A percentile compares a stretch with the other conserved stretches of the same genome.
Conservation (phyloP, 2,888 invertebrate genomes). For the Allophyes oxyacanthae region DNA sequence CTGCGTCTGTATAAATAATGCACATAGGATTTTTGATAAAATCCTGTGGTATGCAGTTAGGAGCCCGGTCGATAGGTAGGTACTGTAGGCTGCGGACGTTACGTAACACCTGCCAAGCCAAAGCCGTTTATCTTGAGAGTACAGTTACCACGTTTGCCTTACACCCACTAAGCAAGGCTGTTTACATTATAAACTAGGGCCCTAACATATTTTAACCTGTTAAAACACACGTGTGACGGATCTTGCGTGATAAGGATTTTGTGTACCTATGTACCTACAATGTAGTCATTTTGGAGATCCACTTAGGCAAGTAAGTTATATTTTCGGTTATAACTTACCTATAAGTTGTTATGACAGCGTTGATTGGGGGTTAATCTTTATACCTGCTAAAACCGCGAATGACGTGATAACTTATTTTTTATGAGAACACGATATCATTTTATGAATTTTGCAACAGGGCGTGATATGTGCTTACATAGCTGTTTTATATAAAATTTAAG, state of each 20-base stretch:
- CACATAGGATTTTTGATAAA: neutral
- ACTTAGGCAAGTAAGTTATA: too few relatives aligned
- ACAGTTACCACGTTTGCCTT: constrained; percentile 71
- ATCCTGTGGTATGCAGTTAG: constrained; percentile 45
- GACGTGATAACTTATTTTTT: constrained; percentile 12
- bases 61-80: constrained; percentile 75
- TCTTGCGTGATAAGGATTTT: constrained; percentile 30
- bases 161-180: constrained; percentile 68
- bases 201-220: constrained; percentile 38
- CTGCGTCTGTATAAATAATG: neutral
- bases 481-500: too few relatives aligned
- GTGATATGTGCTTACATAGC: too few relatives aligned
- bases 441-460: too few relatives aligned
- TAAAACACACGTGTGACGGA: constrained; percentile 40
- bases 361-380: too few relatives aligned
- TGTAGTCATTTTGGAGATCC: neutral
- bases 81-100: constrained; percentile 71
- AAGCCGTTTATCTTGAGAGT: constrained; percentile 70
- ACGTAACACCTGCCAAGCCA: constrained; percentile 74
- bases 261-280: constrained; percentile 4
- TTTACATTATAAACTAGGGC: constrained; percentile 62
- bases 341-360: too few relatives aligned
- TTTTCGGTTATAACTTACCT: too few relatives aligned
- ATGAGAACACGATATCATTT: too few relatives aligned
- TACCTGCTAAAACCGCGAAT: constrained; percentile 5